Evolutionary conservation across 1,140 invertebrate genomes (phyloP).

Genomic region (Drosophila ambigua): DNA sequence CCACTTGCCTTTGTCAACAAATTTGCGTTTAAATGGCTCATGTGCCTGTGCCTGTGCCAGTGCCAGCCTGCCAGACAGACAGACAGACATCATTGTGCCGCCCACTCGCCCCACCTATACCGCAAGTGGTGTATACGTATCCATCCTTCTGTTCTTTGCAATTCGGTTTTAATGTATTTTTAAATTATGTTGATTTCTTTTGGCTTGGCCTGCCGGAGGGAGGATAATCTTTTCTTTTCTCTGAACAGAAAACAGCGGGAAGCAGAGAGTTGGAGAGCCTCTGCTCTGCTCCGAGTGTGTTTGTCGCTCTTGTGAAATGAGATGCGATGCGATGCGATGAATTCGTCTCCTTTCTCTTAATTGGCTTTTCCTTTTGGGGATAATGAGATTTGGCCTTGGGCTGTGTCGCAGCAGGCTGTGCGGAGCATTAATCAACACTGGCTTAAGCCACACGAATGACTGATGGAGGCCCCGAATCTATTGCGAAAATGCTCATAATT

Average conservation of each 20-base stretch:
- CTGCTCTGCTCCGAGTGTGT: not conserved
- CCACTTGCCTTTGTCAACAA: constrained; percentile 80
- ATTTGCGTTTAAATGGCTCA: constrained; percentile 76
- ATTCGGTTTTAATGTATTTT: constrained; percentile 75
- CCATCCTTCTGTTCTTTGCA: constrained; percentile 30
- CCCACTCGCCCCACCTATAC: constrained; percentile 19
- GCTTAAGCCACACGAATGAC: constrained; percentile 1
- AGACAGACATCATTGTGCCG: too few species aligned
- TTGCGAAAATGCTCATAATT: not conserved
- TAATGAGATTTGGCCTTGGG: constrained; percentile 19
- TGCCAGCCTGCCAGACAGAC: not conserved
- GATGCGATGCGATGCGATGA: not conserved
- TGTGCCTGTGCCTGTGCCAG: constrained; percentile 25
- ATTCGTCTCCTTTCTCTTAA: constrained; percentile 10
- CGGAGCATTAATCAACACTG: constrained; percentile 12
- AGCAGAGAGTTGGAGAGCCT: not conserved
- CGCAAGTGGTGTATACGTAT: constrained; percentile 15
- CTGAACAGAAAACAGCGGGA: not conserved
- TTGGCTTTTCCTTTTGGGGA: constrained; percentile 7
- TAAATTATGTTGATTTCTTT: constrained; percentile 73
- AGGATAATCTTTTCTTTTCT: constrained; percentile 13
- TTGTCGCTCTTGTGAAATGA: not conserved
- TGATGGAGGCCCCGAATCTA: not conserved
- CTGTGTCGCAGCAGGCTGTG: constrained; percentile 7
- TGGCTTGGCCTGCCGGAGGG: not conserved